Percentiles rank a stretch among this genome's conserved stretches.
Conservation (phyloP, 2,797 vertebrate genomes). For the Arrhamphus sclerolepis region DNA sequence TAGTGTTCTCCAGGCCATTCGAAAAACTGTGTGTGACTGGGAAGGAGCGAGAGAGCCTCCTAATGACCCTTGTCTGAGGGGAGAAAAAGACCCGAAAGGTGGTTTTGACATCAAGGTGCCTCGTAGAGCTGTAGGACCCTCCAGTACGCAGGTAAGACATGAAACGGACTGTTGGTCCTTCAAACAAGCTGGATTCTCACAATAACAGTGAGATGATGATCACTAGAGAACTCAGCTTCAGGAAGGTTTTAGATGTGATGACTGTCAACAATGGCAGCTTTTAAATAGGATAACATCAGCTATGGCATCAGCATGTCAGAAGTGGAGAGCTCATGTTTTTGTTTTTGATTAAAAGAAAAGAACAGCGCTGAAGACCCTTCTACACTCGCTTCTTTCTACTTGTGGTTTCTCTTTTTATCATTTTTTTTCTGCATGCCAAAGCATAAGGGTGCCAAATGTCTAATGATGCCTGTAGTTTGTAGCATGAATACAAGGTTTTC, state of each 20-base stretch:
- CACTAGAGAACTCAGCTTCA: not conserved
- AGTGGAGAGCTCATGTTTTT: too few species aligned
- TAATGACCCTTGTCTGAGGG: conserved; percentile 96
- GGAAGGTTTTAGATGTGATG: not conserved
- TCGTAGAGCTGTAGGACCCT: conserved; percentile 94
- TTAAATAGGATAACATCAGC: not conserved
- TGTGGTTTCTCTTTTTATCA: too few species aligned
- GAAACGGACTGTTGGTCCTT: not conserved
- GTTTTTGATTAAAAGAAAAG: not conserved
- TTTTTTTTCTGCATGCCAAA: too few species aligned
- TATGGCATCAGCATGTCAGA: not conserved
- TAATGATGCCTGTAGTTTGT: too few species aligned
- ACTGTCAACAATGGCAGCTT: not conserved
- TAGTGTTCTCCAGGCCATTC: conserved; percentile 97
- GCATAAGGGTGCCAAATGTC: too few species aligned
- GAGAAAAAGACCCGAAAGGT: conserved; percentile 98
- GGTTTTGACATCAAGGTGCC: conserved; percentile 99
- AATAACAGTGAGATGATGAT: not conserved
- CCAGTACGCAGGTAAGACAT: conserved; percentile 92
- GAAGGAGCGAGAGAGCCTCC: conserved; percentile 95
- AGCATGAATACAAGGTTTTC: not conserved
- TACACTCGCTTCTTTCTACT: too few species aligned
- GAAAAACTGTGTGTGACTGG: conserved; percentile 99
- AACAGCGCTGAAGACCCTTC: not conserved
- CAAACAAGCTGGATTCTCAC: not conserved